Evolutionary conservation across 2,888 invertebrate species (phyloP).

Genomic region (Anoncus sp.): DNA sequence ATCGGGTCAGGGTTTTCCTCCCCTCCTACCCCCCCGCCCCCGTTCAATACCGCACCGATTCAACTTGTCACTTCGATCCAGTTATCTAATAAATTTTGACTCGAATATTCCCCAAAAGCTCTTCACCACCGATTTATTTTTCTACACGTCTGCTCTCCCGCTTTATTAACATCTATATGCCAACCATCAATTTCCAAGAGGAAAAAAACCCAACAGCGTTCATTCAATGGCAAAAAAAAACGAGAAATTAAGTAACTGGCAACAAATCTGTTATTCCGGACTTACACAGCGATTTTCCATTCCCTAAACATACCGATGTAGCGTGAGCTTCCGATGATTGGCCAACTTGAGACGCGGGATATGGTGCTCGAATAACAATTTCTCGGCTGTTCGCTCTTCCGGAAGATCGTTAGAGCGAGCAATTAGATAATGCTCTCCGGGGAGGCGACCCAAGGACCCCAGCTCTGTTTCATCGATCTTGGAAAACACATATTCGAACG

Average conservation of each 20-base stretch:
- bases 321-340: too few relatives aligned
- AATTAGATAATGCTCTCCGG: slow-evolving; percentile 75
- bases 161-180: background rate
- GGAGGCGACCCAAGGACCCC: slow-evolving; percentile 54
- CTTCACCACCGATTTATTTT: slow-evolving; percentile 7
- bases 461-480: too few relatives aligned
- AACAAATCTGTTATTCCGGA: too few relatives aligned
- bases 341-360: background rate
- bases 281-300: too few relatives aligned
- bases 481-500: too few relatives aligned
- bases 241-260: too few relatives aligned
- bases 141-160: background rate
- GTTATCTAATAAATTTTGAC: slow-evolving; percentile 48
- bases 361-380: slow-evolving; percentile 48
- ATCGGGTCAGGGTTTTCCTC: slow-evolving; percentile 32
- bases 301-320: too few relatives aligned
- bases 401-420: slow-evolving; percentile 71
- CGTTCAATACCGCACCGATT: slow-evolving; percentile 2
- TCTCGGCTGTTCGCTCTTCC: slow-evolving; percentile 60
- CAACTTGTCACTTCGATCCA: slow-evolving; percentile 44
- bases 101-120: slow-evolving; percentile 12
- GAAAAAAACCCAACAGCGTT: too few relatives aligned
- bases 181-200: background rate
- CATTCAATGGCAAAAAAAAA: too few relatives aligned
- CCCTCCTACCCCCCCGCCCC: slow-evolving; percentile 14